Evolutionary conservation across 2,113 vertebrate species (phyloP).

Genomic region (Chauna torquata): DNA sequence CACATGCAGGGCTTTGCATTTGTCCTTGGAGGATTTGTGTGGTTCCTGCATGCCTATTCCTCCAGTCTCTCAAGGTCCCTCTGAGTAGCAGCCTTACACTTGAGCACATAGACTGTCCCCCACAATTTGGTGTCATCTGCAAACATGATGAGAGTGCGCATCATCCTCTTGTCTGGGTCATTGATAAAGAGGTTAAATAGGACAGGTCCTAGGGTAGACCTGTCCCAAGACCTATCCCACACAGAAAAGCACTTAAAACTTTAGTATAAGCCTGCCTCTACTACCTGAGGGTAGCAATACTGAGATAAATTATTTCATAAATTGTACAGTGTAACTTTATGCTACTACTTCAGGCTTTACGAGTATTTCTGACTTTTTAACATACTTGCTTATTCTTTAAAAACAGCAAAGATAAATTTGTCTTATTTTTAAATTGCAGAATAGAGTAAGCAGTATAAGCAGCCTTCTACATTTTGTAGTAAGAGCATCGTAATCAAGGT

Average conservation of each 20-base stretch:
- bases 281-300: neutral
- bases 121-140: neutral
- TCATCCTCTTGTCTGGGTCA: neutral
- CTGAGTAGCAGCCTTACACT: neutral
- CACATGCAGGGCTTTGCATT: fast-evolving
- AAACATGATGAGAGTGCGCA: neutral
- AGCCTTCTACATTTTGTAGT: neutral
- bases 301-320: neutral
- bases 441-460: neutral
- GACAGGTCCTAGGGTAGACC: neutral
- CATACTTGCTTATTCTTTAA: neutral
- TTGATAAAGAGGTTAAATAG: neutral
- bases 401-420: neutral
- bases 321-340: neutral
- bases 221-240: fast-evolving
- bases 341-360: neutral
- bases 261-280: neutral
- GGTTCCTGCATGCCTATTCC: neutral
- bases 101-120: fast-evolving
- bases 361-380: neutral
- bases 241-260: neutral
- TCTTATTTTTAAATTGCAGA: neutral
- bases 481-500: neutral
- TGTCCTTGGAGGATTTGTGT: neutral
- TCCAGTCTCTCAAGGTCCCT: neutral